A percentile compares a stretch with the other conserved stretches of the same genome.
Conservation (phyloP, 2,113 vertebrate species). For the Perognathus longimembris region DNA sequence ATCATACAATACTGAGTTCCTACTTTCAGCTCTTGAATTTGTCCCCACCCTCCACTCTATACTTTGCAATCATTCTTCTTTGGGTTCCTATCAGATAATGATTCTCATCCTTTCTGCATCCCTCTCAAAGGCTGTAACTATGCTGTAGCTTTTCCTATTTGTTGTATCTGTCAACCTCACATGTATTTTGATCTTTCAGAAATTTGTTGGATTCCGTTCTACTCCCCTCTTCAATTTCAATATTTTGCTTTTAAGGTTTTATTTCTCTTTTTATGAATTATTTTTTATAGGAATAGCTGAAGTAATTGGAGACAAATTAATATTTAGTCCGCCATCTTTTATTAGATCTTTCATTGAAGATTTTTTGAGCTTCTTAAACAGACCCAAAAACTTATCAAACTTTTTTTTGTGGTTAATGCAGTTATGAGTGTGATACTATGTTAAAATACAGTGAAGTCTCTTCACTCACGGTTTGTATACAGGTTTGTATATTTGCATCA, state of each 20-base stretch:
- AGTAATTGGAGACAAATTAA: slow-evolving; percentile 28
- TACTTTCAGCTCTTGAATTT: not conserved
- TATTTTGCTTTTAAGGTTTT: slow-evolving; percentile 9
- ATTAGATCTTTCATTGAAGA: not conserved
- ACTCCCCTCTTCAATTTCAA: not conserved
- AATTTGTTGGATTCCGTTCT: slow-evolving; percentile 16
- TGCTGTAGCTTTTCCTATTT: not conserved
- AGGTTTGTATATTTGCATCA: not conserved
- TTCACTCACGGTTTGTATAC: slow-evolving; percentile 12
- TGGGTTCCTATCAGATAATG: not conserved
- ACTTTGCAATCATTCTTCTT: not conserved
- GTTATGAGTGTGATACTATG: not conserved
- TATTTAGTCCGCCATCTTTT: not conserved
- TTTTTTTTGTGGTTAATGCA: not conserved
- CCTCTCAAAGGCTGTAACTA: not conserved
- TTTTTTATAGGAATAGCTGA: slow-evolving; percentile 24
- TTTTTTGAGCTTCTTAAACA: slow-evolving; percentile 10
- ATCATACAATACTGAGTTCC: not conserved
- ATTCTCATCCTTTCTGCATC: not conserved
- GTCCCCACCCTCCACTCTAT: not conserved
- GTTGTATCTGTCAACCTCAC: not conserved
- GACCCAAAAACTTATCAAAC: not conserved
- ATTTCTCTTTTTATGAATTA: not conserved
- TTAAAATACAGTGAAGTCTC: not conserved
- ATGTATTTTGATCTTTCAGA: not conserved